Percentiles rank a stretch among this genome's conserved stretches.
Conservation (phyloP, 2,797 vertebrate genomes). For the Brachyalestes nurse region DNA sequence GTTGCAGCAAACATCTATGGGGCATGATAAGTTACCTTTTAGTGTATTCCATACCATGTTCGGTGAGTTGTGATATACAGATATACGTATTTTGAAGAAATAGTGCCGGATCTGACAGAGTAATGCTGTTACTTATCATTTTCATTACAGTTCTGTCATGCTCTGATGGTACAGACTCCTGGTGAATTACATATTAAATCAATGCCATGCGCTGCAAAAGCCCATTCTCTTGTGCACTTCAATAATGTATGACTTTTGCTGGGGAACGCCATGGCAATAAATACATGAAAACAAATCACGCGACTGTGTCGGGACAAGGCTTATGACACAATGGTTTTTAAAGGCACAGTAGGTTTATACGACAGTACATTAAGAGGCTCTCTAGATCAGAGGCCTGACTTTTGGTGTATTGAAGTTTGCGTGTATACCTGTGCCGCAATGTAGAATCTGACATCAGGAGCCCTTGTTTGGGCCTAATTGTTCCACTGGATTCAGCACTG, state of each 20-base stretch:
- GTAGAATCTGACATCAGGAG: neutral
- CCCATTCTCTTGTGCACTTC: conserved; percentile 15
- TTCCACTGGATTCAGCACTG: neutral
- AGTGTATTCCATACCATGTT: neutral
- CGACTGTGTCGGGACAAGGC: neutral
- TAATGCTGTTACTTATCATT: conserved; percentile 34
- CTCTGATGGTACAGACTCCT: conserved; percentile 13
- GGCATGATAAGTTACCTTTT: neutral
- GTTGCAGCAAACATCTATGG: neutral
- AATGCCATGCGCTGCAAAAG: neutral
- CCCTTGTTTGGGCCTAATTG: neutral
- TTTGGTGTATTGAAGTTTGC: neutral
- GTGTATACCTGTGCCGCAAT: neutral
- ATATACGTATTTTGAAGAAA: conserved; percentile 6
- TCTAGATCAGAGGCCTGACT: neutral
- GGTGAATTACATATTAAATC: conserved; percentile 41
- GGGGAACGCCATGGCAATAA: neutral
- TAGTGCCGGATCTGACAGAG: neutral
- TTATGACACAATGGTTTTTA: conserved; percentile 38
- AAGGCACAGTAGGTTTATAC: conserved; percentile 20
- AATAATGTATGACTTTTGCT: conserved; percentile 35
- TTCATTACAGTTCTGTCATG: conserved; percentile 36
- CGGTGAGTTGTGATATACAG: neutral
- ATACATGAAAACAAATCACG: conserved; percentile 23
- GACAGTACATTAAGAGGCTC: neutral